Evolutionary conservation across 2,113 vertebrate genomes (phyloP), one percentile per base, ranked within the genome.

Genomic region (Muscicapa adusta): DNA sequence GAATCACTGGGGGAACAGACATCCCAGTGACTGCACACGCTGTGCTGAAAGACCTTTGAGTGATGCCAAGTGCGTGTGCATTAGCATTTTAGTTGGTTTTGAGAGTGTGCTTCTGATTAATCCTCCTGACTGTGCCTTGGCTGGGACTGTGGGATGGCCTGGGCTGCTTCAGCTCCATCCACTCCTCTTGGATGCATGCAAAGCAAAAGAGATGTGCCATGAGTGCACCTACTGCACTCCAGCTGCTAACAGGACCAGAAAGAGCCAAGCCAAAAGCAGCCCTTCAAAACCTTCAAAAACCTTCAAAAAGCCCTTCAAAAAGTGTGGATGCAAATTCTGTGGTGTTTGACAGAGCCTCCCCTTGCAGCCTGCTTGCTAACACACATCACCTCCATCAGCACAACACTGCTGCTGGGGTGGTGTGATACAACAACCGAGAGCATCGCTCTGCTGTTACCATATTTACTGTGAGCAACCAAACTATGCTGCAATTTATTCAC

Each of bases 61-160:
- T 24, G 50, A 79, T 88, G 78, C 90, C 88, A 96, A 88, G 62
- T 65, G 45, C 12, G 28, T 3, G 76, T 2, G n/a, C 58, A 90
- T 95, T 72, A 85, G 75, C 92, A 94, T 93, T 95, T 95, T 16
- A 75, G 73, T 48, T 65, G 54, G 53, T 91, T 95, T 94, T 20
- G 31, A 66, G 62, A 91, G 71, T 17, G 29, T 70, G 58, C 78
- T 94, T 95, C 75, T 76, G 78, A 90, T 85, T 95, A 95, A 93
- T 91, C 78, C 88, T 85, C 13, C 77, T 91, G 19, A 58, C 88
- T 88, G 66, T 73, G 85, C 78, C 83, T 83, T 96, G 92, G 90
- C 92, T 79, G 56, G 53, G 51, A 25, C 13, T 71, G 43, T 16
- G 28, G 42, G 71, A 67, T 18, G 63, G 40, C 54, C 68, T 87